phyloP scores from a whole-genome alignment of 2,888 invertebrate genomes.

The Aleiodes testaceus region DNA sequence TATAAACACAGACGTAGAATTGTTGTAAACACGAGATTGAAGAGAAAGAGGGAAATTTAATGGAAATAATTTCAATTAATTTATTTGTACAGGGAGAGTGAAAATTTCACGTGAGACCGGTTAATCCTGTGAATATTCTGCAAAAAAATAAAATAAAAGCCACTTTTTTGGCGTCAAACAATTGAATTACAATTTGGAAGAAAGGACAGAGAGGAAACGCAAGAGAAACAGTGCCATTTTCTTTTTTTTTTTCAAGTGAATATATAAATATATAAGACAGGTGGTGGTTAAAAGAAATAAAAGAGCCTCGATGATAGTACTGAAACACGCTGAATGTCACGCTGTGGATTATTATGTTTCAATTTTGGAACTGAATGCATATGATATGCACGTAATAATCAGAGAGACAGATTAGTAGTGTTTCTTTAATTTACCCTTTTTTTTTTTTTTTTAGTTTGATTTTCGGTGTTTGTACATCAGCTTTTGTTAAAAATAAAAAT shows the following conservation, averaged over 20 bases:
- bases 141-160: too few species aligned
- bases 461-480: not conserved
- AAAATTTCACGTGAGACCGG: too few species aligned
- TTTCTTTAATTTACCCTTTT: slow-evolving; percentile 9
- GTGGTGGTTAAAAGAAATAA: too few species aligned
- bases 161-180: not conserved
- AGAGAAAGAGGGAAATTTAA: slow-evolving; percentile 14
- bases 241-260: too few species aligned
- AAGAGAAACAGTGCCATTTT: too few species aligned
- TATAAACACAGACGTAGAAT: not conserved
- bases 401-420: slow-evolving; percentile 42
- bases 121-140: too few species aligned
- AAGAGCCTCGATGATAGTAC: slow-evolving; percentile 1
- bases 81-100: not conserved
- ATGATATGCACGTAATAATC: slow-evolving; percentile 43
- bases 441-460: slow-evolving; percentile 20
- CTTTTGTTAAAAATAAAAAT: not conserved
- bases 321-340: slow-evolving; percentile 38
- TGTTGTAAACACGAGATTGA: slow-evolving; percentile 17
- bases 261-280: too few species aligned
- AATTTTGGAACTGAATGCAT: slow-evolving; percentile 28
- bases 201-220: too few species aligned
- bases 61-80: slow-evolving; percentile 5
- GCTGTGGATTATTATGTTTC: slow-evolving; percentile 31
- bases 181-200: not conserved